Evolutionary conservation across 1,140 invertebrate genomes (phyloP).

Genomic region (Micrasema minimum): DNA sequence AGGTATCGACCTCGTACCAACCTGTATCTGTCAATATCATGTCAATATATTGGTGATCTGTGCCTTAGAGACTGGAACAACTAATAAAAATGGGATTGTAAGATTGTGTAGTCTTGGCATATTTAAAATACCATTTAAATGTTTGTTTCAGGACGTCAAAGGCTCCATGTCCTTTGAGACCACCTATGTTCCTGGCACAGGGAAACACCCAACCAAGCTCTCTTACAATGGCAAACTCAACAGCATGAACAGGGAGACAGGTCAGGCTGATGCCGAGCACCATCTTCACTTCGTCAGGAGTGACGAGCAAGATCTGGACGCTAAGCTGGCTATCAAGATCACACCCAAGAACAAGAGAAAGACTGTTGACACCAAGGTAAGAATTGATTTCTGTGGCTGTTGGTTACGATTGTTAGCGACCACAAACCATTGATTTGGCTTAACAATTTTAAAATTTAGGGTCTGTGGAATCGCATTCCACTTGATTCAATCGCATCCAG

Average conservation of each 20-base stretch:
- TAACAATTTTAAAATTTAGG: not conserved
- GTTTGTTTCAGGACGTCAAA: slow-evolving; percentile 20
- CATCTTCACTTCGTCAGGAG: not conserved
- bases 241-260: slow-evolving; percentile 54
- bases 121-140: too few relatives aligned
- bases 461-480: not conserved
- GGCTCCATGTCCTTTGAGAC: not conserved
- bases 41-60: too few relatives aligned
- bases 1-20: too few relatives aligned
- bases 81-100: too few relatives aligned
- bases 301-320: slow-evolving; percentile 19
- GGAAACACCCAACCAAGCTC: slow-evolving; percentile 61
- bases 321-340: slow-evolving; percentile 10
- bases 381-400: not conserved
- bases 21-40: too few relatives aligned
- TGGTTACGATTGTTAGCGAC: too few relatives aligned
- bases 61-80: too few relatives aligned
- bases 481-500: too few relatives aligned
- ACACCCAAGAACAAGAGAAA: slow-evolving; percentile 9
- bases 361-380: slow-evolving; percentile 14
- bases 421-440: too few relatives aligned
- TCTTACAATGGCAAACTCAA: slow-evolving; percentile 58
- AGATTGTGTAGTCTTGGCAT: too few relatives aligned
- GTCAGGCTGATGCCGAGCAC: not conserved
- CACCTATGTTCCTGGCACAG: slow-evolving; percentile 60